These are phyloP conservation scores for Drosophila bipectinata DNA, from an alignment of 1,140 invertebrate species.

Conservation along the genomic window DNA sequence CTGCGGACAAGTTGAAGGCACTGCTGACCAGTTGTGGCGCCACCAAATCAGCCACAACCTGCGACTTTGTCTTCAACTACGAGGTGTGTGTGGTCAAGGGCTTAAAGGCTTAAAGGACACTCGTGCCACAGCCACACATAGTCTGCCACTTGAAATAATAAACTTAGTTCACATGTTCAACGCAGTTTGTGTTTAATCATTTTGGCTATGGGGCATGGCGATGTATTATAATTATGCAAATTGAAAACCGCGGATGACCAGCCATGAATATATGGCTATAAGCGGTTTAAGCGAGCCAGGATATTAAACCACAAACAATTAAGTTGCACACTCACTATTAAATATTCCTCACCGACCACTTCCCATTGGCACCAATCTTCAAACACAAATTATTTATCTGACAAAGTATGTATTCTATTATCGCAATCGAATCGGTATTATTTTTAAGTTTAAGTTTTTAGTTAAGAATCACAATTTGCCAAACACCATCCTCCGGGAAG, in stretches of 20 bases:
- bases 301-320: slow-evolving; percentile 7
- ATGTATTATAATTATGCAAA: slow-evolving; percentile 72
- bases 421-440: background rate
- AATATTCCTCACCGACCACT: background rate
- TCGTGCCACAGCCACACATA: background rate
- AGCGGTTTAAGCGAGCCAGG: slow-evolving; percentile 53
- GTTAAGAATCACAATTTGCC: slow-evolving; percentile 68
- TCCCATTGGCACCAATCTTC: background rate
- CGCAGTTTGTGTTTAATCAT: slow-evolving; percentile 49
- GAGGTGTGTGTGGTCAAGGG: slow-evolving; percentile 60
- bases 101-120: slow-evolving; percentile 15
- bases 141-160: slow-evolving; percentile 47
- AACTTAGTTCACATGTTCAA: slow-evolving; percentile 67
- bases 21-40: slow-evolving; percentile 30
- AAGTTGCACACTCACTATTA: background rate
- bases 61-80: slow-evolving; percentile 48
- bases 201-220: slow-evolving; percentile 10
- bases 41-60: slow-evolving; percentile 18
- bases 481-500: background rate
- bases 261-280: slow-evolving; percentile 51
- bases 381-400: background rate
- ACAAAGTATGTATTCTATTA: slow-evolving; percentile 27
- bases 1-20: slow-evolving; percentile 52
- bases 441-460: slow-evolving; percentile 14
- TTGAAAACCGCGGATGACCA: slow-evolving; percentile 59